Evolutionary conservation across 2,888 invertebrate species (phyloP).

Genomic region (Patella pellucida): DNA sequence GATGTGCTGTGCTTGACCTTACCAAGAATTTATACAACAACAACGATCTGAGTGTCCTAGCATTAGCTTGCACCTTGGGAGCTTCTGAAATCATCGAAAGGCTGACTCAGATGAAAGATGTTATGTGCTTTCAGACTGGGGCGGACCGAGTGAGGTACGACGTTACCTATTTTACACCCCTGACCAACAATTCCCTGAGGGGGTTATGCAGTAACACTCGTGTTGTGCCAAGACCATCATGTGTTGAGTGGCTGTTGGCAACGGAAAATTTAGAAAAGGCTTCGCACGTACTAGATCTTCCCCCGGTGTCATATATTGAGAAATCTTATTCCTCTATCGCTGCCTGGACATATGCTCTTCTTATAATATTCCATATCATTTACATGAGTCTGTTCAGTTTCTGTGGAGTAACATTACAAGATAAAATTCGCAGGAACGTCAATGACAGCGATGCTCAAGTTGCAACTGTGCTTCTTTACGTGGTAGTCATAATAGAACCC

Average conservation of each 20-base stretch:
- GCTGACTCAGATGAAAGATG: constrained; percentile 55
- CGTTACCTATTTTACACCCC: constrained; percentile 58
- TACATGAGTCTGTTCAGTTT: constrained; percentile 64
- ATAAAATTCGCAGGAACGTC: constrained; percentile 38
- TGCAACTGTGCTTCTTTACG: constrained; percentile 42
- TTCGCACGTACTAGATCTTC: constrained; percentile 58
- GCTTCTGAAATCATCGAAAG: constrained; percentile 52
- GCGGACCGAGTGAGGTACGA: constrained; percentile 47
- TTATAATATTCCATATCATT: constrained; percentile 60
- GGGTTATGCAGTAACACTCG: constrained; percentile 16
- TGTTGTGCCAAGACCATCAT: constrained; percentile 44
- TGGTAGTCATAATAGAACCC: constrained; percentile 53
- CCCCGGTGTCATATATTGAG: constrained; percentile 59
- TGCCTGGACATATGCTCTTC: constrained; percentile 56
- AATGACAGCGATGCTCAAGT: constrained; percentile 30
- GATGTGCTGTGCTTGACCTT: constrained; percentile 52
- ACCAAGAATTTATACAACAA: constrained; percentile 54
- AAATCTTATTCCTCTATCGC: constrained; percentile 56
- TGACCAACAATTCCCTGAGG: constrained; percentile 41
- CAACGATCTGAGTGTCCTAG: constrained; percentile 53
- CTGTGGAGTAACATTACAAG: constrained; percentile 43
- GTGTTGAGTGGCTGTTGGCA: constrained; percentile 59
- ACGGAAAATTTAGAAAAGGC: constrained; percentile 50
- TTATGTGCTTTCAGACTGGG: constrained; percentile 46
- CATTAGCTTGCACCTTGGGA: constrained; percentile 53